Base-by-base conservation (phyloP, 64 coral and sea anemone genomes). In the Porites lutea region DNA sequence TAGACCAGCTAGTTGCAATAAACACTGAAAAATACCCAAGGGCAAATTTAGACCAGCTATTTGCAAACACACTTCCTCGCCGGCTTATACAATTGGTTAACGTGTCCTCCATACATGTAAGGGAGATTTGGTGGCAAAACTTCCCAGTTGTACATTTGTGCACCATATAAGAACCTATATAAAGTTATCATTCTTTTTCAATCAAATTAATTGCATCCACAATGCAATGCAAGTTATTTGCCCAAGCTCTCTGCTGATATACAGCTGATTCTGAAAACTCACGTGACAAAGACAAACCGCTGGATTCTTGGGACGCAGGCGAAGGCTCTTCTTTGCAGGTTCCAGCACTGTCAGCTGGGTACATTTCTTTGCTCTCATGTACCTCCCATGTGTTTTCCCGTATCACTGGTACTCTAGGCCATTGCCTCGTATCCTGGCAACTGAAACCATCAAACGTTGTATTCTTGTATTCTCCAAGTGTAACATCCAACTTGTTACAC, bases 221-320 rank as follows among this genome's bases (percentile, higher is more conserved):
- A 23, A 84, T 84, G n/a, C 81, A 84, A n/a, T 84, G 61, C 81
- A 84, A 84, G 52, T 84, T 84, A 68, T 84, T 84, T 21, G 62
- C 63, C 62, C 59, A 48, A 1, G 16, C 2, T 6, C 16, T 22
- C 16, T 12, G 16, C 64, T 65, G 13, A 19, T 15, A 52, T n/a
- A 48, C 47, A 22, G 47, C 81, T 84, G 81, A 44, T 22, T 84
- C 81, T 64, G 19, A 8, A 52, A 52, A 5, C 8, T 69, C 81
- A 84, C 81, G 81, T 69, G 81, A 48, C 9, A 20, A 15, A 22
- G 61, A 11, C 3, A 79, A 75, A 18, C 13, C 72, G 60, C 50
- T 87, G 49, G 48, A 13, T 20, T 87, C 52, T 68, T 48, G 72
- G 49, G 49, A 44, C 9, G 14, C 49, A 74, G 89, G 68, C 60